These are phyloP conservation scores for Cheiracanthium punctorium DNA, from an alignment of 2,888 invertebrate species.

Conservation along the genomic window DNA sequence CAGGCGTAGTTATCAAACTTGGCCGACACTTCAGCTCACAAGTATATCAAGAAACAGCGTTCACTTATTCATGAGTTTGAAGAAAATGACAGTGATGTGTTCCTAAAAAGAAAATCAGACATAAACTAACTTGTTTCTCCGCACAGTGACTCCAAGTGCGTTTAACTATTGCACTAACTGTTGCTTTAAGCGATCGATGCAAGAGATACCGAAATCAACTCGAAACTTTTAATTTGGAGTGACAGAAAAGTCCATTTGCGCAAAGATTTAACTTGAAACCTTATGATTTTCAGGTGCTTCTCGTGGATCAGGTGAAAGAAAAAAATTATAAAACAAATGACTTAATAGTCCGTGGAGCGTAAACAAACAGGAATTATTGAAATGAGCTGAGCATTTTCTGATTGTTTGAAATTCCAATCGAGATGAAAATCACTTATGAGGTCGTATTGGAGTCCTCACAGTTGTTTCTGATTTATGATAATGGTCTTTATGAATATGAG, in stretches of 20 bases:
- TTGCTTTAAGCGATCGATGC: neutral
- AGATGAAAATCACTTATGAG: constrained; percentile 46
- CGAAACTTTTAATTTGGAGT: neutral
- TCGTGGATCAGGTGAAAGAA: constrained; percentile 30
- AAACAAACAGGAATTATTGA: constrained; percentile 59
- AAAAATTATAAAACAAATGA: neutral
- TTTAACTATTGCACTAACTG: neutral
- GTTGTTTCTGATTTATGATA: constrained; percentile 69
- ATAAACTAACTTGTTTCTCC: neutral
- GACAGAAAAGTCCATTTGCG: neutral
- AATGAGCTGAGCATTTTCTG: constrained; percentile 29
- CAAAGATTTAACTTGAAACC: neutral
- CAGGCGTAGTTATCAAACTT: neutral
- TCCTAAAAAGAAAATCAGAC: neutral
- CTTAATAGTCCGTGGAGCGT: neutral
- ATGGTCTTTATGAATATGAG: constrained; percentile 66
- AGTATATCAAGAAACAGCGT: neutral
- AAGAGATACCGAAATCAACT: neutral
- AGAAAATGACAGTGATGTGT: neutral
- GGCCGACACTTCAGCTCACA: neutral
- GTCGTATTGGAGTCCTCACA: constrained; percentile 28
- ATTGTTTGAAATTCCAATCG: constrained; percentile 36
- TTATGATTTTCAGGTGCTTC: neutral
- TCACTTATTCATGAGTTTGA: neutral
- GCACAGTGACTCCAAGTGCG: neutral